A percentile compares a stretch with the other conserved stretches of the same genome.
Evolutionary conservation across 2,797 vertebrate genomes (phyloP).

Genomic region (Gastrophryne carolinensis): DNA sequence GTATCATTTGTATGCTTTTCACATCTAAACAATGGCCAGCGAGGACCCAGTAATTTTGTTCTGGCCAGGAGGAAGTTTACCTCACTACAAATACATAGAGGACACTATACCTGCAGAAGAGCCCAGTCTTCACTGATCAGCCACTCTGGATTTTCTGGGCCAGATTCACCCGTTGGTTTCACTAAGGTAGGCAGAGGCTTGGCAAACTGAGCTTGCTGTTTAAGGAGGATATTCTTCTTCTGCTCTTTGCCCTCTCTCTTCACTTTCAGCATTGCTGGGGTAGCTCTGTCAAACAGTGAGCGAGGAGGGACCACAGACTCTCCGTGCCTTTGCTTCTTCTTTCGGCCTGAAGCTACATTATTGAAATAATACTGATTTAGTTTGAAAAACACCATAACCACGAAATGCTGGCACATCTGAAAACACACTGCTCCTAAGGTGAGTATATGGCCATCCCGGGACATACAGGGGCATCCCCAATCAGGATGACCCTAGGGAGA

Average conservation of each 20-base stretch:
- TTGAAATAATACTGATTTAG: too few species aligned
- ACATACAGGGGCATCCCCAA: too few species aligned
- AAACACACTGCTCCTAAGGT: too few species aligned
- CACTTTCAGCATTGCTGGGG: conserved; percentile 82
- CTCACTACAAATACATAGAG: background rate
- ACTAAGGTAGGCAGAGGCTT: conserved; percentile 87
- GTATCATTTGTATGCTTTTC: too few species aligned
- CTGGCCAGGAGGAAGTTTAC: too few species aligned
- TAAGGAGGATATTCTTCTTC: conserved; percentile 89
- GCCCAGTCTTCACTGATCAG: conserved; percentile 95
- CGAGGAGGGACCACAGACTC: conserved; percentile 89
- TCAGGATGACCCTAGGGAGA: too few species aligned
- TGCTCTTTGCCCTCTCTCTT: conserved; percentile 89
- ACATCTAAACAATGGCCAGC: too few species aligned
- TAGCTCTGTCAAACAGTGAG: conserved; percentile 89
- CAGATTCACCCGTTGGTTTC: conserved; percentile 82
- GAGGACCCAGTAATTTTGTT: too few species aligned
- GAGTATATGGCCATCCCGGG: too few species aligned
- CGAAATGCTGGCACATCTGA: too few species aligned
- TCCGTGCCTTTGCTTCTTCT: conserved; percentile 91
- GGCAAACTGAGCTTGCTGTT: conserved; percentile 88
- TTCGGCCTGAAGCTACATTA: conserved; percentile 77
- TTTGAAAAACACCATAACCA: too few species aligned
- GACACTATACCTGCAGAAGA: conserved; percentile 80
- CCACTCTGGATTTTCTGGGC: conserved; percentile 93